Evolutionary conservation across 2,113 vertebrate genomes (phyloP).

Genomic region (Telmatochromis bifrenatus): DNA sequence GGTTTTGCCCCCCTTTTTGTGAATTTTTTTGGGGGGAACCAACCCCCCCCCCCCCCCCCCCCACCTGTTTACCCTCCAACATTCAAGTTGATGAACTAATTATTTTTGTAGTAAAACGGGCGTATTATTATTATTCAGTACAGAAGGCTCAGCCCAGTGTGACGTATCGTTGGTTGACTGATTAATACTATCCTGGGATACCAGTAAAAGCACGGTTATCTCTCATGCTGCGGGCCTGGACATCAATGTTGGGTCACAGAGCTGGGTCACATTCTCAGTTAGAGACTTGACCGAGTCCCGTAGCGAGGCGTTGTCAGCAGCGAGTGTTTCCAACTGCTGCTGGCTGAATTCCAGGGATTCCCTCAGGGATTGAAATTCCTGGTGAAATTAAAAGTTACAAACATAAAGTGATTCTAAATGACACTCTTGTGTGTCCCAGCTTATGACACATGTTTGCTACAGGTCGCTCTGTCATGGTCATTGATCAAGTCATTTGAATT

Average conservation of each 20-base stretch:
- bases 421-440: not conserved
- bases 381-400: not conserved
- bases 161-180: not conserved
- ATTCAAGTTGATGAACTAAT: not conserved
- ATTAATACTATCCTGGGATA: not conserved
- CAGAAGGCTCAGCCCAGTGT: not conserved
- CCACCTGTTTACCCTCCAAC: not conserved
- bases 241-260: not conserved
- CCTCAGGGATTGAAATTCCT: not conserved
- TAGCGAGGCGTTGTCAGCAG: not conserved
- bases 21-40: too few relatives aligned
- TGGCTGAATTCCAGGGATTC: not conserved
- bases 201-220: not conserved
- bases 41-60: too few relatives aligned
- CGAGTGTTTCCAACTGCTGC: not conserved
- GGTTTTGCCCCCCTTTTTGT: too few relatives aligned
- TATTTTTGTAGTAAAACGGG: not conserved
- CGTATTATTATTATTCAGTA: not conserved
- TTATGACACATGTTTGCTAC: not conserved
- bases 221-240: not conserved
- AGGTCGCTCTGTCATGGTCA: not conserved
- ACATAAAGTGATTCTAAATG: not conserved
- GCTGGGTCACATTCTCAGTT: not conserved
- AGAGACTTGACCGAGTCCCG: not conserved
- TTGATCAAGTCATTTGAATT: not conserved